Evolutionary conservation across 2,888 invertebrate genomes (phyloP).

Genomic region (Tuta absoluta): DNA sequence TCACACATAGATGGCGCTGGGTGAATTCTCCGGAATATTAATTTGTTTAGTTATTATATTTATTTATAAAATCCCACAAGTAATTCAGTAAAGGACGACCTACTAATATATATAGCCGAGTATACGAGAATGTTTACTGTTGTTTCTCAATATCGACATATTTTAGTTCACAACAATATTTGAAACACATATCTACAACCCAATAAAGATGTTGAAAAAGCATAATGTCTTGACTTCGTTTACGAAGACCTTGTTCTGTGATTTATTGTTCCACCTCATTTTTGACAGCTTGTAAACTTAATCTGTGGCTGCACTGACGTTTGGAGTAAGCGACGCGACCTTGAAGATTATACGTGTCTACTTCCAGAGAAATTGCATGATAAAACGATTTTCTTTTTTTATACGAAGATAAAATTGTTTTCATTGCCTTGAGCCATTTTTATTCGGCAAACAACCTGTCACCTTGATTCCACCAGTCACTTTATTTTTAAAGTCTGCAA

Average conservation of each 20-base stretch:
- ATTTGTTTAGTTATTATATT: too few relatives aligned
- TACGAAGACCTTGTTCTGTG: slow-evolving; percentile 17
- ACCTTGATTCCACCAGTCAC: slow-evolving; percentile 6
- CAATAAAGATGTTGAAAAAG: neutral
- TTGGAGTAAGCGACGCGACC: neutral
- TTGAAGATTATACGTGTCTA: neutral
- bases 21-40: too few relatives aligned
- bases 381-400: neutral
- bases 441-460: neutral
- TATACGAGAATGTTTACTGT: too few relatives aligned
- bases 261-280: slow-evolving; percentile 6
- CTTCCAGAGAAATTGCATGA: neutral
- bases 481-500: neutral
- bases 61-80: too few relatives aligned
- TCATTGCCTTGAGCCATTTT: slow-evolving; percentile 16
- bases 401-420: slow-evolving; percentile 7
- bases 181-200: neutral
- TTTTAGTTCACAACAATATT: too few relatives aligned
- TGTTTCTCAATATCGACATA: too few relatives aligned
- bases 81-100: too few relatives aligned
- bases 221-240: slow-evolving; percentile 6
- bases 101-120: too few relatives aligned
- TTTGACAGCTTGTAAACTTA: slow-evolving; percentile 12
- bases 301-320: slow-evolving; percentile 5
- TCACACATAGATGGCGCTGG: too few relatives aligned